Evolutionary conservation across 2,797 vertebrate species (phyloP), one percentile per base, ranked within the genome.

Genomic region (Gymnoscopelus microlampas): DNA sequence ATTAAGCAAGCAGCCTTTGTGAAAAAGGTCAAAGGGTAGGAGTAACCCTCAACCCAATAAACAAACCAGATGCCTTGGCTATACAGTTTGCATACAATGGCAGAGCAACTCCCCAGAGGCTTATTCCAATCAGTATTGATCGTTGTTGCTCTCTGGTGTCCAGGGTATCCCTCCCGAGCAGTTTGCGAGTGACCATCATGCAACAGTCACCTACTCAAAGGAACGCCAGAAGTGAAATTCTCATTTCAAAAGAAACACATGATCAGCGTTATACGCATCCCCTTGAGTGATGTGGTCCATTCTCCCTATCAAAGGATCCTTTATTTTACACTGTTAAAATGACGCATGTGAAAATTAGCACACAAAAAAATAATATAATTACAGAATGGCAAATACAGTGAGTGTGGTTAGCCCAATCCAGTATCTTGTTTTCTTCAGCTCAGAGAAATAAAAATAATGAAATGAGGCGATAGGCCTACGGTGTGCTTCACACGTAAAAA

Each of bases 31-130:
- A 85, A 75, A 86, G 58, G 65, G 83, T 86, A 67, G 82, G 23
- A 73, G 75, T 85, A 81, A 87, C 83, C 82, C 85, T 88, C 79
- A 84, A 69, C 63, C 53, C 62, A 81, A 77, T 78, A 74, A 84
- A 63, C 11, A 35, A 75, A 12, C 66, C 58, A 68, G 50, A 53
- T 55, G 19, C 57, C 10, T 50, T 19, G 70, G 47, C 58, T 50
- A 19, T 19, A 2, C 23, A 35, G 66, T 67, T 66, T 60, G 60
- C 56, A 23, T 53, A 69, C 51, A 64, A 60, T 32, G 10, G 39
- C 44, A 54, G 50, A 77, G 12, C 19, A 55, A 29, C 60, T 39
- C 66, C 70, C 54, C 47, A 44, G 60, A 72, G 32, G 71, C 60
- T 65, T n/a, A 32, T 24, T 71, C 19, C 67, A 62, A 79, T 80